phyloP scores from a whole-genome alignment of 2,888 invertebrate species.

The Bimastos eiseni region DNA sequence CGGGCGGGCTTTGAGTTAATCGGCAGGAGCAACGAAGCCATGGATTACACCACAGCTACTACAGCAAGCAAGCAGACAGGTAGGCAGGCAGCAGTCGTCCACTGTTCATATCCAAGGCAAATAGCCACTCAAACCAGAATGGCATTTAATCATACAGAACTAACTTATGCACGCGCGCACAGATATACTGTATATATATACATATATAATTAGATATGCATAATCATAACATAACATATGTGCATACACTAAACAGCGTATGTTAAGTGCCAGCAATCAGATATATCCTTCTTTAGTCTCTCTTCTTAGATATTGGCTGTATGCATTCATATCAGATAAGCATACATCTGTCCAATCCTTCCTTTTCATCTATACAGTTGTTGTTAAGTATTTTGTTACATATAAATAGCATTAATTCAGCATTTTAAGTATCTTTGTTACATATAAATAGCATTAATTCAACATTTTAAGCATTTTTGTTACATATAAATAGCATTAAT shows the following conservation, averaged over 20 bases:
- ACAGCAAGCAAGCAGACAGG: not conserved
- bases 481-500: too few relatives aligned
- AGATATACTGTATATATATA: not conserved
- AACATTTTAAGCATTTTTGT: not conserved
- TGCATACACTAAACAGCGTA: not conserved
- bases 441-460: too few relatives aligned
- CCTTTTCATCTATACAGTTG: not conserved
- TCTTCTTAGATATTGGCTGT: not conserved
- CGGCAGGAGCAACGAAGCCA: conserved; percentile 4
- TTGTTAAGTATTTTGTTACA: not conserved
- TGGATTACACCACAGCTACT: not conserved
- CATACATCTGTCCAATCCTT: not conserved
- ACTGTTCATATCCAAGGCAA: not conserved
- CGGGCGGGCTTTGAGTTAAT: not conserved
- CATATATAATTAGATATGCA: not conserved
- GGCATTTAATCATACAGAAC: conserved; percentile 5
- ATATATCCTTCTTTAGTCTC: not conserved
- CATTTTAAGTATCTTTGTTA: not conserved
- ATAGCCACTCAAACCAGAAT: not conserved
- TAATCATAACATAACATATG: not conserved
- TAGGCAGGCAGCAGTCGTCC: not conserved
- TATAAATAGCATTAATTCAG: too few relatives aligned
- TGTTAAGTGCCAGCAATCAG: not conserved
- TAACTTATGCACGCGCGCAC: not conserved
- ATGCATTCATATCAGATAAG: not conserved